Conservation (phyloP, 2,888 invertebrate species). For the Ceriagrion tenellum region DNA sequence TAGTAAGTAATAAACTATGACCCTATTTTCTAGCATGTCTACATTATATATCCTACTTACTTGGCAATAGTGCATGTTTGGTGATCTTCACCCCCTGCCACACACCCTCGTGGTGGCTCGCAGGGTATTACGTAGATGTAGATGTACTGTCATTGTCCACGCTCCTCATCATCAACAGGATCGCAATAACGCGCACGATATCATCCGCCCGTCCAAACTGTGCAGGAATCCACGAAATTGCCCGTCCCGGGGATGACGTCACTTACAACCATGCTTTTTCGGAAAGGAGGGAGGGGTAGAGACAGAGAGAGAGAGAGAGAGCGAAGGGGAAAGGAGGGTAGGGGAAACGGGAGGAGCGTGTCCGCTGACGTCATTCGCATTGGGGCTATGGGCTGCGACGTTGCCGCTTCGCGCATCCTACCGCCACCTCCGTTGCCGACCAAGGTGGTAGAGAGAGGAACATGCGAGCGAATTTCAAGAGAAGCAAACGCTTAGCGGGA, state of each 20-base stretch:
- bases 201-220: background rate
- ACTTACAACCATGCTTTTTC: constrained; percentile 42
- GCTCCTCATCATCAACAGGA: background rate
- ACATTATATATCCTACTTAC: no score
- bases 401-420: constrained; percentile 44
- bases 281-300: background rate
- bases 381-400: background rate
- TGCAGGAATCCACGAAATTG: constrained; percentile 29
- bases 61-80: no score
- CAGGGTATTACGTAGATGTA: no score
- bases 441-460: background rate
- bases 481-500: constrained; percentile 48
- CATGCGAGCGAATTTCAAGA: constrained; percentile 2
- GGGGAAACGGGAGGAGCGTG: constrained; percentile 43
- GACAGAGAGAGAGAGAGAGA: background rate
- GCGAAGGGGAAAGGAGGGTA: background rate
- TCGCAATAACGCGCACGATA: background rate
- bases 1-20: no score
- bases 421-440: background rate
- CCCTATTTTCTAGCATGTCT: no score
- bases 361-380: constrained; percentile 62
- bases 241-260: constrained; percentile 23
- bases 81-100: no score
- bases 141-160: background rate
- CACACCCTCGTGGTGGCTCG: no score